Percentiles rank a stretch among this genome's conserved stretches.
phyloP scores from a whole-genome alignment of 1,140 invertebrate species.

The Oryctes rhinoceros region DNA sequence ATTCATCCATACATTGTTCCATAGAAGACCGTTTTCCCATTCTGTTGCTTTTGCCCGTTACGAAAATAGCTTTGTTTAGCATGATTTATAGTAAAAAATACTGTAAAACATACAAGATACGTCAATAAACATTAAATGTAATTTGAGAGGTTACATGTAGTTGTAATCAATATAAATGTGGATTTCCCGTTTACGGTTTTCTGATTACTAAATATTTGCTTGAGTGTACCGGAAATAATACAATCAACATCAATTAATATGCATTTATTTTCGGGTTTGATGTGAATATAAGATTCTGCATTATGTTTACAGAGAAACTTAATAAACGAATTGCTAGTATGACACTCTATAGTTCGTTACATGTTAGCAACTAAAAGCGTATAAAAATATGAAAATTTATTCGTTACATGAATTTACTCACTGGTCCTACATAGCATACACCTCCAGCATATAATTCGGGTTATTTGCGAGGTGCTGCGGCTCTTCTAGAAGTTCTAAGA shows the following conservation, averaged over 20 bases:
- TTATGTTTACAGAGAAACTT: neutral
- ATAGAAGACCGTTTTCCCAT: too few relatives aligned
- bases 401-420: constrained; percentile 40
- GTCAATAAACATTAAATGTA: too few relatives aligned
- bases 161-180: too few relatives aligned
- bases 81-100: too few relatives aligned
- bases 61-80: too few relatives aligned
- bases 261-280: constrained; percentile 22
- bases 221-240: neutral
- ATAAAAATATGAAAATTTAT: neutral
- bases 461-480: constrained; percentile 47
- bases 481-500: constrained; percentile 12
- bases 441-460: constrained; percentile 45
- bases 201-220: too few relatives aligned
- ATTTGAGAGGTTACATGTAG: too few relatives aligned
- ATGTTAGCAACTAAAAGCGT: neutral
- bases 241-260: neutral
- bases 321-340: neutral
- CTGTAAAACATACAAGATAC: too few relatives aligned
- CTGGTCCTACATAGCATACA: constrained; percentile 37
- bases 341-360: neutral
- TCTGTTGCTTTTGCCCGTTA: too few relatives aligned
- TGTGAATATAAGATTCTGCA: neutral
- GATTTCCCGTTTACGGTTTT: too few relatives aligned
- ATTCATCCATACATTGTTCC: too few relatives aligned